Percentiles rank a stretch among this genome's conserved stretches.
These are phyloP conservation scores for Tillus elongatus DNA, from an alignment of 2,888 invertebrate genomes.

Conservation along the genomic window DNA sequence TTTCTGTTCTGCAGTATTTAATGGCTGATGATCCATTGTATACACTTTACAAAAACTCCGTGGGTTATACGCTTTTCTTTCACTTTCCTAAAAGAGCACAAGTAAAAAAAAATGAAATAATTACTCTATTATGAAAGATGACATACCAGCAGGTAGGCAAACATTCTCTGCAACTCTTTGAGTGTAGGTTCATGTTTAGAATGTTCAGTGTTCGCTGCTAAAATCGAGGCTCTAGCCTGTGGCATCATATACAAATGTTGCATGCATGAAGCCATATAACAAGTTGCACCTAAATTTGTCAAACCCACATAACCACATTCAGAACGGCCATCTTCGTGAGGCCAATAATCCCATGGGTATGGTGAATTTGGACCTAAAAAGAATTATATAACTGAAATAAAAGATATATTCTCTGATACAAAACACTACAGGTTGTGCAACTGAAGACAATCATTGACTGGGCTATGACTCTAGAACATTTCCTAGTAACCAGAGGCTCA, in stretches of 20 bases:
- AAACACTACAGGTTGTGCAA: no score
- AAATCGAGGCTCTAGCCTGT: conserved; percentile 75
- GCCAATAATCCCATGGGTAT: conserved; percentile 98
- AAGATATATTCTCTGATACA: no score
- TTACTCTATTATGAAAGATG: neutral
- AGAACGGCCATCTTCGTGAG: conserved; percentile 87
- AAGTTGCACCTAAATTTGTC: conserved; percentile 91
- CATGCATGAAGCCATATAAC: conserved; percentile 96
- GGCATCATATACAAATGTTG: conserved; percentile 98
- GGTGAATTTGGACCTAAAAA: conserved; percentile 61
- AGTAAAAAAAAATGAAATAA: conserved; percentile 42
- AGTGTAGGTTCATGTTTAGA: conserved; percentile 76
- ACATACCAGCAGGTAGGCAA: conserved; percentile 73
- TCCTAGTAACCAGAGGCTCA: no score
- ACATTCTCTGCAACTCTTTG: conserved; percentile 87
- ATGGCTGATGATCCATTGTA: conserved; percentile 93
- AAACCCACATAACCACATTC: conserved; percentile 92
- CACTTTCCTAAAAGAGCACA: conserved; percentile 67
- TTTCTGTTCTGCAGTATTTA: conserved; percentile 94
- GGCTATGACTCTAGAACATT: no score
- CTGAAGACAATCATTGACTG: no score
- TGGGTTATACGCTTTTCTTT: conserved; percentile 91
- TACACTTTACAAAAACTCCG: conserved; percentile 92
- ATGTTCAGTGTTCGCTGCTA: conserved; percentile 61
- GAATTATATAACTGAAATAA: neutral